Percentiles rank a stretch among this genome's conserved stretches.
Evolutionary conservation across 53 echinoderm and acorn worm genomes (phyloP).

Genomic region (Mesocentrotus franciscanus): DNA sequence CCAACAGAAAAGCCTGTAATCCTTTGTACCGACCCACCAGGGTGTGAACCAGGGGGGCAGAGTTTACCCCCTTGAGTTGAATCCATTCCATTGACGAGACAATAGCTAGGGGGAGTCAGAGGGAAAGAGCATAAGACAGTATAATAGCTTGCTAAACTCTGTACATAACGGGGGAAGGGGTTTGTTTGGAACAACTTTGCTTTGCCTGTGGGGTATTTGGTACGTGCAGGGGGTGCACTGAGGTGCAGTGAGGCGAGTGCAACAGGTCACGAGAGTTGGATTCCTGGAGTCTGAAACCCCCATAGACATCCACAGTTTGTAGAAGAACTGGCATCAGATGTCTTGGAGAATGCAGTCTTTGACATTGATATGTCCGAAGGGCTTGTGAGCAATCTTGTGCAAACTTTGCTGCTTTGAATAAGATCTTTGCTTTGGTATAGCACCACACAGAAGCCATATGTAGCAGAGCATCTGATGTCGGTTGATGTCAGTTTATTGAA

Average conservation of each 20-base stretch:
- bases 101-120: background rate
- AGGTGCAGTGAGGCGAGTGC: background rate
- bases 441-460: background rate
- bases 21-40: background rate
- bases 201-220: background rate
- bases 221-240: background rate
- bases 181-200: background rate
- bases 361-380: background rate
- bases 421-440: background rate
- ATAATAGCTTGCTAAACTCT: slow-evolving; percentile 23
- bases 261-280: background rate
- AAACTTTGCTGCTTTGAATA: background rate
- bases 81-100: background rate
- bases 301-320: background rate
- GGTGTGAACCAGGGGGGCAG: slow-evolving; percentile 27
- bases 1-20: slow-evolving; percentile 3
- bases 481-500: slow-evolving; percentile 2
- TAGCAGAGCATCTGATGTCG: background rate
- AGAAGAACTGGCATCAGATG: background rate
- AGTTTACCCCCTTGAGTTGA: slow-evolving; percentile 35
- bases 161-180: slow-evolving; percentile 18
- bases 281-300: background rate
- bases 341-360: slow-evolving; percentile 5
- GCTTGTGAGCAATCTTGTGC: background rate
- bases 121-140: background rate